Conservation (phyloP, 2,113 vertebrate species). For the Sebastes fasciatus region DNA sequence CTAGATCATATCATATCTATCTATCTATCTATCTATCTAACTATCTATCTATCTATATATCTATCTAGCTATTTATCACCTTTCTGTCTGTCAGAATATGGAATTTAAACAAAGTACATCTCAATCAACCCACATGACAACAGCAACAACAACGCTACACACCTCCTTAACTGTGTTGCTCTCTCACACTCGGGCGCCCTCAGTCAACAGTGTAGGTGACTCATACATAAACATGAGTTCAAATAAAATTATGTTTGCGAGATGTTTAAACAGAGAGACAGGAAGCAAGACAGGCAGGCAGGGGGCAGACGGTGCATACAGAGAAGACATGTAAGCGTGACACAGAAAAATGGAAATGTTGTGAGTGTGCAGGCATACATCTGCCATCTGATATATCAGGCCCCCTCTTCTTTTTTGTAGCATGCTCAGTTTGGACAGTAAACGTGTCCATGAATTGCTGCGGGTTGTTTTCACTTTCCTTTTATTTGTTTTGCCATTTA, state of each 20-base stretch:
- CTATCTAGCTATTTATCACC: background rate
- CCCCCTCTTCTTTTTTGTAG: background rate
- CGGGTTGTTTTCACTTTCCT: constrained; percentile 3
- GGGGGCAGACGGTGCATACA: constrained; percentile 25
- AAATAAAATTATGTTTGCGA: constrained; percentile 54
- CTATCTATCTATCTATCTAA: constrained; percentile 13
- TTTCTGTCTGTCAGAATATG: constrained; percentile 1
- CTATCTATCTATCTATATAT: constrained; percentile 9
- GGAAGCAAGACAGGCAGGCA: background rate
- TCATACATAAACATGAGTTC: constrained; percentile 68
- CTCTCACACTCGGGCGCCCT: background rate
- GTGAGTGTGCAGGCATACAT: background rate
- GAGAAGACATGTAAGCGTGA: constrained; percentile 8
- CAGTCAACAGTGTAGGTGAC: constrained; percentile 37
- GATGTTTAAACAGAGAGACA: constrained; percentile 53
- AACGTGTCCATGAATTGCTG: constrained; percentile 9
- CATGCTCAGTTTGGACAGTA: background rate
- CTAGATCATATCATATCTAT: constrained; percentile 13
- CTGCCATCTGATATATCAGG: constrained; percentile 2
- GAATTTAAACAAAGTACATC: constrained; percentile 14
- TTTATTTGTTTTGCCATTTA: constrained; percentile 6
- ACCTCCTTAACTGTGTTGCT: background rate
- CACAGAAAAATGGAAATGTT: background rate
- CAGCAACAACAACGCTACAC: constrained; percentile 1
- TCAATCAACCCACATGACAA: constrained; percentile 37